Base-by-base conservation (phyloP, 2,888 invertebrate genomes). In the Mactromeris polynyma region DNA sequence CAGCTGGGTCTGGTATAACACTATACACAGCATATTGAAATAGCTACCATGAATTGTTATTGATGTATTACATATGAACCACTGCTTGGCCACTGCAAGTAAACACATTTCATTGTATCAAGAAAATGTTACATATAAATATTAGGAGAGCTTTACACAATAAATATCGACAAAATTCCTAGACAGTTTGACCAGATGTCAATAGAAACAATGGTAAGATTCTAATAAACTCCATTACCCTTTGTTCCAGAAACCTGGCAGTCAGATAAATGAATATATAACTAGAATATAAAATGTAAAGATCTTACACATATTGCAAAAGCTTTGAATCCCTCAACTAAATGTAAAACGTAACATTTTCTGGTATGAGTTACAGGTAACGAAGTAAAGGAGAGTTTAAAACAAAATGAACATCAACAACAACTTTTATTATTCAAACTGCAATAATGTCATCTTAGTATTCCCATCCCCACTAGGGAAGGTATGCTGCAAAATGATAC, bases 131-230 rank as follows among this genome's bases (percentile, higher is more conserved):
- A 64, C 26, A 64, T 26, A 46, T 46, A n/a, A 9, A 64, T 64
- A 64, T n/a, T 54, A 64, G 11, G 9, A 64, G 26, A 64, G 58
- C 58, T 64, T 64, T 64, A 26, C 58, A 64, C 58, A 26, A 64
- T 26, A 64, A 64, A 26, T 64, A n/a, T 64, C 9, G 58, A 64
- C 26, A 64, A 64, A 64, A n/a, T 11, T 26, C n/a, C 26, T 26
- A 64, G 58, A 64, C 58, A 64, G 58, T 64, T 26, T 64, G 58
- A 64, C 58, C 58, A 64, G 26, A 64, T 64, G n/a, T 64, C 58
- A 64, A 64, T 26, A 64, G 26, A 64, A 64, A 64, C 58, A 64
- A 64, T n/a, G n/a, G n/a, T 9, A 26, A 26, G 6, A 64, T 64
- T 26, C 58, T 11, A n/a, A 64, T n/a, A 64, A 64, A 26, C 26